These are phyloP conservation scores for Enteromius trimaculatus DNA, from an alignment of 2,797 vertebrate genomes.

Conservation along the genomic window DNA sequence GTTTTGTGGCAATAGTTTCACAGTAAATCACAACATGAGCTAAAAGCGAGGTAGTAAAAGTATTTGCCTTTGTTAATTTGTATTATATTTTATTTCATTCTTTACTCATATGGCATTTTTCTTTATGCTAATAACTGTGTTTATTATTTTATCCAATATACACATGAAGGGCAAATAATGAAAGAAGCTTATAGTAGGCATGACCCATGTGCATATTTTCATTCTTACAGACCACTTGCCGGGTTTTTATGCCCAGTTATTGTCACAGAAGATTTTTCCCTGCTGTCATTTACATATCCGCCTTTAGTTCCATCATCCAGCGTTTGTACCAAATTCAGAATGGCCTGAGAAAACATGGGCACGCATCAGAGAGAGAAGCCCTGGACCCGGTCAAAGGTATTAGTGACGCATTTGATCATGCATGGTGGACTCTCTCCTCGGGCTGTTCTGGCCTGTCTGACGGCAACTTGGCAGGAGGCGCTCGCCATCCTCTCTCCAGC, in stretches of 20 bases:
- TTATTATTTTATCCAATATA: too few relatives aligned
- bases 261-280: not conserved
- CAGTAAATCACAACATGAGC: not conserved
- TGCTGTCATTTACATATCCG: conserved; percentile 26
- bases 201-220: not conserved
- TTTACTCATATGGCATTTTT: not conserved
- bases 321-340: conserved; percentile 21
- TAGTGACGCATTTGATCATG: conserved; percentile 57
- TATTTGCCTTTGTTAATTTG: not conserved
- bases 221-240: not conserved
- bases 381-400: conserved; percentile 55
- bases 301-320: conserved; percentile 7
- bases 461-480: conserved; percentile 42
- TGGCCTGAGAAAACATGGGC: conserved; percentile 41
- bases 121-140: too few relatives aligned
- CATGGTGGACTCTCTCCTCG: conserved; percentile 52
- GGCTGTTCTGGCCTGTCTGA: conserved; percentile 51
- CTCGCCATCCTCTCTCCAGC: conserved; percentile 33
- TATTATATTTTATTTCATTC: not conserved
- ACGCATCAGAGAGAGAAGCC: conserved; percentile 51
- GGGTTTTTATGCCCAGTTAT: not conserved
- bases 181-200: not conserved
- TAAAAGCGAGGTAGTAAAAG: not conserved
- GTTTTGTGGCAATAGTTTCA: not conserved
- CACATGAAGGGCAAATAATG: not conserved